Evolutionary conservation across 2,888 invertebrate genomes (phyloP).

Genomic region (Gnatocerus cornutus): DNA sequence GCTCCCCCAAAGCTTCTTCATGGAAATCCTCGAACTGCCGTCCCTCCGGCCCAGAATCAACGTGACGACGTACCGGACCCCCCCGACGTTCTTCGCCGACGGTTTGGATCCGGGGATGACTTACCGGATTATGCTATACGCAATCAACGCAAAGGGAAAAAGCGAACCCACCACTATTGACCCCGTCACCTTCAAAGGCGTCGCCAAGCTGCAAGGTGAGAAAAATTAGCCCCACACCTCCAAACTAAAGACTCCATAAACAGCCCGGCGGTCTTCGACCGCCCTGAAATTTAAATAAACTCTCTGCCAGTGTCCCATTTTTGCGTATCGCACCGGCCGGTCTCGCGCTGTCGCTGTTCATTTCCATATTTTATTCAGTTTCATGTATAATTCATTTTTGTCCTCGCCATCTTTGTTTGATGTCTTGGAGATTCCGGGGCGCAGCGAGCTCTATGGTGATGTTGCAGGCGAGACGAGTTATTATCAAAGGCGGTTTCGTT

Average conservation of each 20-base stretch:
- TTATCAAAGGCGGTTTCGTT: slow-evolving; percentile 30
- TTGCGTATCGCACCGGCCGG: slow-evolving; percentile 54
- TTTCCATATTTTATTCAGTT: slow-evolving; percentile 69
- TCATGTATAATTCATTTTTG: slow-evolving; percentile 69
- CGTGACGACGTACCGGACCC: slow-evolving; percentile 75
- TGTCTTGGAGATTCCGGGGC: slow-evolving; percentile 58
- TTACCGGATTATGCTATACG: slow-evolving; percentile 87
- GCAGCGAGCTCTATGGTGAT: slow-evolving; percentile 47
- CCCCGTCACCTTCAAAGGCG: slow-evolving; percentile 88
- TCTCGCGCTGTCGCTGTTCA: slow-evolving; percentile 62
- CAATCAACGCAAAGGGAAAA: slow-evolving; percentile 90
- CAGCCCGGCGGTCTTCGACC: no score
- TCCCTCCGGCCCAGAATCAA: slow-evolving; percentile 77
- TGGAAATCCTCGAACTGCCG: slow-evolving; percentile 85
- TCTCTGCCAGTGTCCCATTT: slow-evolving; percentile 49
- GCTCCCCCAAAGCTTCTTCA: slow-evolving; percentile 88
- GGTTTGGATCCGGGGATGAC: slow-evolving; percentile 83
- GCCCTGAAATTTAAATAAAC: slow-evolving; percentile 27
- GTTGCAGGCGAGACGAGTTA: no score
- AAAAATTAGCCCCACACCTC: background rate
- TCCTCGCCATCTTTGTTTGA: slow-evolving; percentile 56
- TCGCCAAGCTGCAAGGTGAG: slow-evolving; percentile 89
- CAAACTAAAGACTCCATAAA: no score
- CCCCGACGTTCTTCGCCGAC: slow-evolving; percentile 80
- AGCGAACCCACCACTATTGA: slow-evolving; percentile 89